These are phyloP conservation scores for Parus major DNA, from an alignment of 2,113 vertebrate species.

Conservation along the genomic window DNA sequence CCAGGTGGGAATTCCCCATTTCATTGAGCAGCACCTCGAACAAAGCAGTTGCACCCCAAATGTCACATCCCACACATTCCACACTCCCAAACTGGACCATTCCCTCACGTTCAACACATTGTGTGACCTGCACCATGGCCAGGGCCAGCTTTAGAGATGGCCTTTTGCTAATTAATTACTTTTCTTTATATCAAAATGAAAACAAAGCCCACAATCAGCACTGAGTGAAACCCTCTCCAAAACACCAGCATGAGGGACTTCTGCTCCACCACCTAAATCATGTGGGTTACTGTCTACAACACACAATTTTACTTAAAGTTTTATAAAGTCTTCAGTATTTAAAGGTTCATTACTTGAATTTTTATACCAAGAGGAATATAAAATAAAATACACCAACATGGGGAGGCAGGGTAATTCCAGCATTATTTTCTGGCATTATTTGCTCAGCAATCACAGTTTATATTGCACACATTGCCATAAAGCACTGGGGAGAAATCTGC, in stretches of 20 bases:
- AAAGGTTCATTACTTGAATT: neutral
- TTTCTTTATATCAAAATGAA: neutral
- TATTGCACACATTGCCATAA: neutral
- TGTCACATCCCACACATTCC: fast-evolving
- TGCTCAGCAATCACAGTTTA: neutral
- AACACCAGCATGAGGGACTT: neutral
- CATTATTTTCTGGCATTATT: neutral
- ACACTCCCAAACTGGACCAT: fast-evolving
- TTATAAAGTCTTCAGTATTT: neutral
- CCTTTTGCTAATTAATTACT: neutral
- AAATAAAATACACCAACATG: neutral
- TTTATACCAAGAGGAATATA: neutral
- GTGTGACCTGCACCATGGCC: neutral
- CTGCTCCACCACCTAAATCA: neutral
- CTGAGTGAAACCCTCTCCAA: neutral
- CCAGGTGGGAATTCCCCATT: neutral
- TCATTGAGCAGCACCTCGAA: fast-evolving
- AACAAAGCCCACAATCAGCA: neutral
- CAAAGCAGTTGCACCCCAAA: fast-evolving
- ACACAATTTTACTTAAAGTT: neutral
- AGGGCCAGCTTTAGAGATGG: fast-evolving
- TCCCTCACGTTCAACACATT: fast-evolving
- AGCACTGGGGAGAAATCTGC: neutral
- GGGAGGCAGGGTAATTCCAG: neutral
- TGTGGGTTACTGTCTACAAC: fast-evolving